Percentiles rank a stretch among this genome's conserved stretches.
Conservation (phyloP, 2,888 invertebrate genomes). For the Drepana falcataria region DNA sequence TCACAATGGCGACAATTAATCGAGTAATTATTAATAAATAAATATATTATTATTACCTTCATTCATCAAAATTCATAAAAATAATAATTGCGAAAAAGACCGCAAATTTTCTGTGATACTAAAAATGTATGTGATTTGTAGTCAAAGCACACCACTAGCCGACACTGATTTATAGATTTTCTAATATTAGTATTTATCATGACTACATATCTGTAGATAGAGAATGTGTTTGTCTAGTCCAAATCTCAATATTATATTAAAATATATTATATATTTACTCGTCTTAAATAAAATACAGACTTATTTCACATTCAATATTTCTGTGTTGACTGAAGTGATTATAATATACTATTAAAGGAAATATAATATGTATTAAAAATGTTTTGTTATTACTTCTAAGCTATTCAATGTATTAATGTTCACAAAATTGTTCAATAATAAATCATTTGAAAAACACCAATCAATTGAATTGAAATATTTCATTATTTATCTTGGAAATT, state of each 20-base stretch:
- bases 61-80: too few species aligned
- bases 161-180: constrained; percentile 69
- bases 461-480: not conserved
- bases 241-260: constrained; percentile 66
- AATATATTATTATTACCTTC: too few species aligned
- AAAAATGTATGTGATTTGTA: constrained; percentile 61
- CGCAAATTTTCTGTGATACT: constrained; percentile 37
- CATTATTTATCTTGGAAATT: too few species aligned
- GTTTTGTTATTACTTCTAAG: constrained; percentile 24
- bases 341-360: constrained; percentile 36
- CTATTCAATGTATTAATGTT: constrained; percentile 52
- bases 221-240: constrained; percentile 77
- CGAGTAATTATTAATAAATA: too few species aligned
- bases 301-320: constrained; percentile 56
- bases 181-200: constrained; percentile 76
- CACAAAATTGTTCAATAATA: constrained; percentile 13
- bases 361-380: constrained; percentile 14
- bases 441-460: constrained; percentile 5
- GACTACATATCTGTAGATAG: constrained; percentile 79
- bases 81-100: too few species aligned
- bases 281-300: constrained; percentile 53
- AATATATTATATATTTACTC: constrained; percentile 66
- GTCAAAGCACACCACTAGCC: constrained; percentile 56
- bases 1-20: too few species aligned
- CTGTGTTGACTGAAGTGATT: constrained; percentile 65